Evolutionary conservation across 2,113 vertebrate species (phyloP), one percentile per base, ranked within the genome.

Genomic region (Nannobrachium achirus): DNA sequence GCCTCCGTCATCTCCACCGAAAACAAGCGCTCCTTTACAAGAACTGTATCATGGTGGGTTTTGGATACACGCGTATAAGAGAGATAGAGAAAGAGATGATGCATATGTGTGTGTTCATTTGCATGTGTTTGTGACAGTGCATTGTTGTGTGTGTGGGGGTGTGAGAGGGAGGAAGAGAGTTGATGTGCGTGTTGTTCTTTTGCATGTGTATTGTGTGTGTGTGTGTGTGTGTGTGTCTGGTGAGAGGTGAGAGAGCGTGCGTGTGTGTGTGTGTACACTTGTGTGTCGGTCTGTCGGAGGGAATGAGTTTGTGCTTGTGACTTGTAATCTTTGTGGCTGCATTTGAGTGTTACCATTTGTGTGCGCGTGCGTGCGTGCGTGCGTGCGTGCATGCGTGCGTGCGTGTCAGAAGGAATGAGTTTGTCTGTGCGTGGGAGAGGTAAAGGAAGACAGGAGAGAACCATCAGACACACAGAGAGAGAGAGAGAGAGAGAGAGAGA

Each of bases 321-420:
- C 6, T 33, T 33, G n/a, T n/a, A 33, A 33, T 33, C 3, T 5
- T 33, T 33, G 16, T 45, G n/a, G 46, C 14, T 18, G 14, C 33
- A 56, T 60, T 33, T 60, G 57, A 39, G 25, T 39, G 56, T 58
- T 20, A 18, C 18, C 7, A 45, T 59, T 16, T 69, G 46, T 10
- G 16, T 33, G 16, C 18, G 41, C 16, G 19, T 44, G 46, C 25
- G 44, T 18, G 52, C 13, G 50, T 56, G 44, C 38, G 38, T 68
- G 44, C 13, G 56, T 7, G 46, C 25, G 44, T 18, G 52, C 13
- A 38, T 56, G 44, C 38, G 38, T 68, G 44, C 13, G 33, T 52
- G 45, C 7, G 44, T 9, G 44, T 45, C 44, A 45, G 9, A 9
- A 2, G 44, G 44, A 3, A 46, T 46, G 44, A 46, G 44, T 46